Base-by-base conservation (phyloP, 2,797 vertebrate genomes). In the Spinus pinus region DNA sequence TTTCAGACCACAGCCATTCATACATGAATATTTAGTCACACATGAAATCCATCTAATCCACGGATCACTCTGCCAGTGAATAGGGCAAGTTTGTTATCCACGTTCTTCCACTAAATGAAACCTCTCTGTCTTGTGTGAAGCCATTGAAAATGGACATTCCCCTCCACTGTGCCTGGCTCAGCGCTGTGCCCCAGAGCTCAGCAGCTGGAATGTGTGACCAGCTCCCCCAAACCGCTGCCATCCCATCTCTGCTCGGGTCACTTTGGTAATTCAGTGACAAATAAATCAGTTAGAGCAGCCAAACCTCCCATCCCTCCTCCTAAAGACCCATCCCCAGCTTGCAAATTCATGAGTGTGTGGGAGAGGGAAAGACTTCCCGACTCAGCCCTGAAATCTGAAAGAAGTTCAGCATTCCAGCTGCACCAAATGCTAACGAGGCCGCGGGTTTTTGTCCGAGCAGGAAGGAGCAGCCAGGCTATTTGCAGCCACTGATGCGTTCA, bases 381-480 rank as follows among this genome's bases (percentile, higher is more conserved):
- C 41, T 77, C 90, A 22, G 79, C 39, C 86, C 53, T n/a, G 50
- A 90, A 94, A 94, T 71, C 39, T 85, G n/a, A 53, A 64, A 88
- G 44, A 67, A 92, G 84, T 93, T 81, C 78, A 71, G 80, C 86
- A 77, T 73, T 91, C 70, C 51, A 94, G 80, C 82, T 31, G 22
- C 73, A 35, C 20, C 94, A 86, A 92, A 94, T 86, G 86, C 42
- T 95, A 78, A 93, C 86, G 87, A 91, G 71, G 77, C 78, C 25
- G 12, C 21, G 24, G 71, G 77, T 81, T 97, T 97, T 96, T 97
- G 94, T 97, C 74, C 27, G 93, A 57, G 92, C 88, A 49, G 94
- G 91, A 96, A 96, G 94, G 96, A 97, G 53, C 42, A 95, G 71
- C 90, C 89, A 58, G 86, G 84, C 96, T 86, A 80, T 97, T 97